A percentile compares a stretch with the other conserved stretches of the same genome.
These are phyloP conservation scores for Sitta europaea DNA, from an alignment of 2,113 vertebrate genomes.

Conservation along the genomic window DNA sequence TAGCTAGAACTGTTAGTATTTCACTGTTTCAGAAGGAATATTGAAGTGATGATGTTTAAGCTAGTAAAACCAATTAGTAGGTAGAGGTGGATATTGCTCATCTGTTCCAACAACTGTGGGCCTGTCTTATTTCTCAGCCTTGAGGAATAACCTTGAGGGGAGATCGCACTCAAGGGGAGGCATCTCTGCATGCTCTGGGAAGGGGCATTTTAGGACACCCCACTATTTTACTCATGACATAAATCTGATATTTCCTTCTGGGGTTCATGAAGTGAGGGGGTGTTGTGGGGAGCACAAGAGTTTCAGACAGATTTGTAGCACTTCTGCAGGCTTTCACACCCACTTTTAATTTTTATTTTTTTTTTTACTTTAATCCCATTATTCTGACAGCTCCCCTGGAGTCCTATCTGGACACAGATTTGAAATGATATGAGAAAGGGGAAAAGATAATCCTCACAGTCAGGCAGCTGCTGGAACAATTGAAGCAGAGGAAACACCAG, in stretches of 20 bases:
- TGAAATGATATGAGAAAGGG: not conserved
- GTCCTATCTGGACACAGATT: not conserved
- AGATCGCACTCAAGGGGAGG: not conserved
- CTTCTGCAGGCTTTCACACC: not conserved
- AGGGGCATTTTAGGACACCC: fast-evolving
- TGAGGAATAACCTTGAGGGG: not conserved
- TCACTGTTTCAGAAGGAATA: not conserved
- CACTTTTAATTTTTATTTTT: not conserved
- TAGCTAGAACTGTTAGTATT: not conserved
- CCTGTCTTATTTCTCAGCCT: not conserved
- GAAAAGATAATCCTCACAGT: not conserved
- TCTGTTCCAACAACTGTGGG: not conserved
- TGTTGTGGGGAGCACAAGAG: not conserved
- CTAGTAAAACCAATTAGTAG: not conserved
- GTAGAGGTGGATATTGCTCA: no score
- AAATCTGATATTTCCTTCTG: not conserved
- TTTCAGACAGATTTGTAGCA: not conserved
- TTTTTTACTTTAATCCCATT: not conserved
- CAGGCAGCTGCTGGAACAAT: not conserved
- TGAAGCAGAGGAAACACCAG: not conserved
- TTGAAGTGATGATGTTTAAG: fast-evolving
- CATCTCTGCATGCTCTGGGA: not conserved
- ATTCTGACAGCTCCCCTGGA: not conserved
- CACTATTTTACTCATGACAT: no score
- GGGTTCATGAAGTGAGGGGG: not conserved